A percentile compares a stretch with the other conserved stretches of the same genome.
phyloP scores from a whole-genome alignment of 1,140 invertebrate genomes.

The Tenebrio molitor region DNA sequence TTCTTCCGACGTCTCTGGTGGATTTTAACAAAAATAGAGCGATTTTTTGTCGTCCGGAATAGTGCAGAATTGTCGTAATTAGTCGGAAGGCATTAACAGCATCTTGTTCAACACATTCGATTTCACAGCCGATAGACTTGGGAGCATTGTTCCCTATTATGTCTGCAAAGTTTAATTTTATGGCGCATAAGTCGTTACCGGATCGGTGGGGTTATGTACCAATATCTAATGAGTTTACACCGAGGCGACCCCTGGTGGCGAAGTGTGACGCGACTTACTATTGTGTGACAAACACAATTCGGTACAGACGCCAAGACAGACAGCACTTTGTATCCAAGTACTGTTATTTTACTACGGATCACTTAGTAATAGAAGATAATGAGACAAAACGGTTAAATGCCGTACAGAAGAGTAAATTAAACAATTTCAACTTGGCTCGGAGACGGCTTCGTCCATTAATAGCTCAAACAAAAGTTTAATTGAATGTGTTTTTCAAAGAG shows the following conservation, averaged over 20 bases:
- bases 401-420: too few species aligned
- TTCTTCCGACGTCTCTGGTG: neutral
- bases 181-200: conserved; percentile 19
- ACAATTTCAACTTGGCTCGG: too few species aligned
- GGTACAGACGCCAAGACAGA: neutral
- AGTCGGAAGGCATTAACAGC: conserved; percentile 1
- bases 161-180: conserved; percentile 40
- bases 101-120: conserved; percentile 34
- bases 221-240: conserved; percentile 33
- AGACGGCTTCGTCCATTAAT: too few species aligned
- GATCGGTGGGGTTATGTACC: conserved; percentile 16
- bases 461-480: too few species aligned
- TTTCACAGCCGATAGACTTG: conserved; percentile 35
- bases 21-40: conserved; percentile 14
- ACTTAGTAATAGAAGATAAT: too few species aligned
- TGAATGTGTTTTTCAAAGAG: too few species aligned
- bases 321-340: too few species aligned
- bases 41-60: neutral
- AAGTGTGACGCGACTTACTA: neutral
- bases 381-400: too few species aligned
- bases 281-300: neutral
- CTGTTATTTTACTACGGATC: too few species aligned
- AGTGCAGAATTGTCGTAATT: too few species aligned
- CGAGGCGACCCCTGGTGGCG: conserved; percentile 1
- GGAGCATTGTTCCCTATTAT: conserved; percentile 30